Base-by-base conservation (phyloP, 2,888 invertebrate genomes). In the Flexamia atlantica region DNA sequence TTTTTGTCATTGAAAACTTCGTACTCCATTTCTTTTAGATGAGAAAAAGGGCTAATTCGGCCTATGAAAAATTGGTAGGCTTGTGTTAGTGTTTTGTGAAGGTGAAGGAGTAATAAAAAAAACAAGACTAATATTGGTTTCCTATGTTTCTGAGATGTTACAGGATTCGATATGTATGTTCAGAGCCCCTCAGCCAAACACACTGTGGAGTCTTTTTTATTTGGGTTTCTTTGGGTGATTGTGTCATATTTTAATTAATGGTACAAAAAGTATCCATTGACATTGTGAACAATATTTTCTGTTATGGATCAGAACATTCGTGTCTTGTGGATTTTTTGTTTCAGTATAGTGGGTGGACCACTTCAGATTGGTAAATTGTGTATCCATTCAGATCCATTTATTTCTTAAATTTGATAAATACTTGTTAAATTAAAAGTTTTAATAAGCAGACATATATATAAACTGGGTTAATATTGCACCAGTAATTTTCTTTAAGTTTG, bases 61-160 rank as follows among this genome's bases (percentile, higher is more conserved):
- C 5, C 5, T 10, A 57, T 5, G 32, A 60, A 25, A 60, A 2
- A 25, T n/a, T 72, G 10, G 28, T 36, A 72, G 17, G 32, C 30
- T 46, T 82, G 25, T 28, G 12, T 42, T 57, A 74, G 60, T 30
- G 53, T 50, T 20, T 46, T 36, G 42, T 53, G 1, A 84, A 60
- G 83, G 40, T 50, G 57, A 72, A 32, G 81, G 76, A 85, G 80
- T 14, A 80, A 81, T 57, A 85, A 68, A 36, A n/a, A 85, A 70
- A 83, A 83, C 88, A 88, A 90, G 89, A 91, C 91, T 91, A 91
- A 91, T 91, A 89, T 90, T 89, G 90, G 90, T 90, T 90, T 90
- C 90, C 90, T 91, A 90, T 90, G 91, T 91, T 91, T 91, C 91
- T 91, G 91, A 91, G 91, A 90, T 91, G 91, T 91, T 91, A 90